Conservation (phyloP, 2,888 invertebrate species). For the Gryllus longicercus region DNA sequence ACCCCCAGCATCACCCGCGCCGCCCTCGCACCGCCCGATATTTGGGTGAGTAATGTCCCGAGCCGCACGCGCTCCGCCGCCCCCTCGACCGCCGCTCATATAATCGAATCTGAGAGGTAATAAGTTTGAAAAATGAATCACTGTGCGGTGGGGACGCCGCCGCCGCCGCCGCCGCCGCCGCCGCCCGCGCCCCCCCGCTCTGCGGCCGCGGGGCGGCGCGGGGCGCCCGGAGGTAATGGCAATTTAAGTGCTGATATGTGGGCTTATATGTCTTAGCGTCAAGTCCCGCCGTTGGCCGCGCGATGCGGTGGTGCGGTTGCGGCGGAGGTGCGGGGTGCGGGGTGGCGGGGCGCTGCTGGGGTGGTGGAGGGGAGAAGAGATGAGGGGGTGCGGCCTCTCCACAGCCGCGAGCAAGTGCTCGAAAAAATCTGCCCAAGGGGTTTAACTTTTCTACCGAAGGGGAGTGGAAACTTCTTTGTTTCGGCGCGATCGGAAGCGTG, state of each 20-base stretch:
- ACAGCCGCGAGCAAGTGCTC: too few relatives aligned
- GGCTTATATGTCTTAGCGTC: conserved; percentile 8
- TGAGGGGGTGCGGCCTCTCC: too few relatives aligned
- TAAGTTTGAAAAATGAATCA: conserved; percentile 24
- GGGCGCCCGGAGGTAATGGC: conserved; percentile 3
- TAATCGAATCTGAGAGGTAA: conserved; percentile 25
- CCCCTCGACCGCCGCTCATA: conserved; percentile 20
- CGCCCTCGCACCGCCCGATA: not conserved
- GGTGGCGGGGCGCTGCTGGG: too few relatives aligned
- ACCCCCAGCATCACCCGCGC: not conserved
- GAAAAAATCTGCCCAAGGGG: too few relatives aligned
- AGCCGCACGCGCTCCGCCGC: not conserved
- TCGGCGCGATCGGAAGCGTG: too few relatives aligned
- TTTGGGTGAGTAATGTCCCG: conserved; percentile 22
- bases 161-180: not conserved
- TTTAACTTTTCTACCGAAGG: too few relatives aligned
- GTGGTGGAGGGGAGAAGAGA: too few relatives aligned
- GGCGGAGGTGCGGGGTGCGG: too few relatives aligned
- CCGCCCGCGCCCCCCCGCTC: not conserved
- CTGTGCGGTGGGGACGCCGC: not conserved
- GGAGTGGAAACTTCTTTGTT: too few relatives aligned
- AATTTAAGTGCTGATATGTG: not conserved
- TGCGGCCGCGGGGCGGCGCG: not conserved
- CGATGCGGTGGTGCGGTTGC: too few relatives aligned
- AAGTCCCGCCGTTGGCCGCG: not conserved